phyloP scores from a whole-genome alignment of 2,113 vertebrate genomes.

The Coptodon bakossiorum region DNA sequence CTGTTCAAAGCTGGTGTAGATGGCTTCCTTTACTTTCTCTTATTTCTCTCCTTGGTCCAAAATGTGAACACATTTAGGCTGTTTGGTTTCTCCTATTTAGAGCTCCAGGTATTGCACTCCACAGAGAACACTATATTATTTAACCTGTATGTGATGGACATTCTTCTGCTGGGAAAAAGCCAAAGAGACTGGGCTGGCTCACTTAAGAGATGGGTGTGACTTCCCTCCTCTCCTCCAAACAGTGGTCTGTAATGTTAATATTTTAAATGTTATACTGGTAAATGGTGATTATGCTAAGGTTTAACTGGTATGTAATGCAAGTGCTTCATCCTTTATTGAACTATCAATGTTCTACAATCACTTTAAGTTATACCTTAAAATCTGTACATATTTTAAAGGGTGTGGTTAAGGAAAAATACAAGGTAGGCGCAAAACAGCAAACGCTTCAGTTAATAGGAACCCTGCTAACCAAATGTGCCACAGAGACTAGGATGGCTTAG shows the following conservation, averaged over 20 bases:
- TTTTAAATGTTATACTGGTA: not conserved
- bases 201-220: not conserved
- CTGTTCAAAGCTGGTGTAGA: not conserved
- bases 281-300: not conserved
- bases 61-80: not conserved
- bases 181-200: not conserved
- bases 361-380: not conserved
- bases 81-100: not conserved
- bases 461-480: not conserved
- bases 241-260: not conserved
- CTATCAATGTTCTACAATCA: not conserved
- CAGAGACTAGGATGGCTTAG: rapidly evolving
- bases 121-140: not conserved
- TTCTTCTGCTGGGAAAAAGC: not conserved
- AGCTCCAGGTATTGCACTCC: not conserved
- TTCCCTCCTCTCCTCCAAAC: not conserved
- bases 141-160: not conserved
- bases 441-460: not conserved
- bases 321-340: not conserved
- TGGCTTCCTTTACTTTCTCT: not conserved
- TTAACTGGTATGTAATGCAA: not conserved
- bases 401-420: not conserved
- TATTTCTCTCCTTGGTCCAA: not conserved
- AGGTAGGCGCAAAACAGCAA: rapidly evolving
- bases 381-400: not conserved